These are phyloP conservation scores for Phylloscopus trochiloides DNA, from an alignment of 2,113 vertebrate genomes.

Conservation along the genomic window DNA sequence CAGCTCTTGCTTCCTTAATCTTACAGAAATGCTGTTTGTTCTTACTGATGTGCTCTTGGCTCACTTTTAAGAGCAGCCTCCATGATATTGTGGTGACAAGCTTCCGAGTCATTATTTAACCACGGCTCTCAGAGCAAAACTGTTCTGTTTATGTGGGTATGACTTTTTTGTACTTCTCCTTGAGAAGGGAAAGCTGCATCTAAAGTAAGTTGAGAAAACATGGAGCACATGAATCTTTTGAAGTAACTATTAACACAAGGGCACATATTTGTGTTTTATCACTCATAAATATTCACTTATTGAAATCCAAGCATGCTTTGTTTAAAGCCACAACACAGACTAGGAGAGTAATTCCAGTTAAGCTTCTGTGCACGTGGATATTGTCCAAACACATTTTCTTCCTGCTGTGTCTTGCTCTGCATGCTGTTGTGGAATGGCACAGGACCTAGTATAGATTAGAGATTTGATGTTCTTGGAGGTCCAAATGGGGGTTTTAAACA, in stretches of 20 bases:
- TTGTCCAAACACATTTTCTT: conserved; percentile 60
- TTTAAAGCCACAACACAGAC: conserved; percentile 6
- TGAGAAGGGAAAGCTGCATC: not conserved
- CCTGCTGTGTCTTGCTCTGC: conserved; percentile 17
- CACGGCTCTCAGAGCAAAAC: not conserved
- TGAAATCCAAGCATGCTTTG: not conserved
- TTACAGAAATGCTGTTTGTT: not conserved
- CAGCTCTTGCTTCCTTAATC: not conserved
- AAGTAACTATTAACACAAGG: not conserved
- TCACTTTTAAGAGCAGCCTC: not conserved
- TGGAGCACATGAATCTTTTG: not conserved
- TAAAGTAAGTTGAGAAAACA: not conserved
- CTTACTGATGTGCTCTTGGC: not conserved
- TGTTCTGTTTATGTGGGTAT: not conserved
- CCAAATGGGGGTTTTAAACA: conserved; percentile 20
- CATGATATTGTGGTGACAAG: not conserved
- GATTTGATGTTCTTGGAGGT: conserved; percentile 22
- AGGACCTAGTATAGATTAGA: conserved; percentile 20
- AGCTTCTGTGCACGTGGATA: not conserved
- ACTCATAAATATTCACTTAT: not conserved
- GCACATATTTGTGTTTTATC: not conserved
- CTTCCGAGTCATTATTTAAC: not conserved
- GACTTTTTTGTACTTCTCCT: not conserved
- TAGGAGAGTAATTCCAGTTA: conserved; percentile 9
- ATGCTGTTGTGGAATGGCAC: not conserved